Conservation (phyloP, 1,140 invertebrate species). For the Bombus superbus region DNA sequence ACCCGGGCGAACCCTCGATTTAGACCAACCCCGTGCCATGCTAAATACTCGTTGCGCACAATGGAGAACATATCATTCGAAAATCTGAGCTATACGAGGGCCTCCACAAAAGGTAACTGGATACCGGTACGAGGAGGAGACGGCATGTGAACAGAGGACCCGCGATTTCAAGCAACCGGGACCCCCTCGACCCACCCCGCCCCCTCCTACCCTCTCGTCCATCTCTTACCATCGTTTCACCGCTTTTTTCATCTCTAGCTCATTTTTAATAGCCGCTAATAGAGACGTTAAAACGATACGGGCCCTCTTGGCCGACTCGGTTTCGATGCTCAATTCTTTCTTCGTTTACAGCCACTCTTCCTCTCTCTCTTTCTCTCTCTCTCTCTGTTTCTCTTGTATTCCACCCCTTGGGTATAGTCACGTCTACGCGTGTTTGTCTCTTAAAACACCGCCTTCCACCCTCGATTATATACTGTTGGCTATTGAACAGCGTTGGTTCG, state of each 20-base stretch:
- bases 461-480: slow-evolving; percentile 1
- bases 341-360: slow-evolving; percentile 49
- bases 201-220: not conserved
- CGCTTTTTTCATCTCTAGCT: slow-evolving; percentile 67
- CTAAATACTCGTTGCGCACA: slow-evolving; percentile 78
- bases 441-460: slow-evolving; percentile 11
- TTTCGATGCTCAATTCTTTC: slow-evolving; percentile 77
- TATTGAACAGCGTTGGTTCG: not conserved
- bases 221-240: slow-evolving; percentile 39
- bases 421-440: slow-evolving; percentile 8
- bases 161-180: slow-evolving; percentile 68
- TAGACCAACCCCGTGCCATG: slow-evolving; percentile 74
- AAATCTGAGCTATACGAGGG: slow-evolving; percentile 79
- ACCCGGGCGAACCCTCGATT: slow-evolving; percentile 27
- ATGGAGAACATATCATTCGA: slow-evolving; percentile 78
- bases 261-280: slow-evolving; percentile 82
- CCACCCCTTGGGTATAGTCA: too few relatives aligned
- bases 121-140: slow-evolving; percentile 75
- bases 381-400: not conserved
- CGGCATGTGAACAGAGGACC: slow-evolving; percentile 77
- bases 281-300: slow-evolving; percentile 83
- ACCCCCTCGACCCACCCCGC: slow-evolving; percentile 28
- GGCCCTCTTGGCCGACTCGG: slow-evolving; percentile 71
- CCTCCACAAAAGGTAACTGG: slow-evolving; percentile 80
- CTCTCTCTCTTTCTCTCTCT: not conserved